These are phyloP conservation scores for Synanthedon andrenaeformis DNA, from an alignment of 2,888 invertebrate genomes.

Conservation along the genomic window DNA sequence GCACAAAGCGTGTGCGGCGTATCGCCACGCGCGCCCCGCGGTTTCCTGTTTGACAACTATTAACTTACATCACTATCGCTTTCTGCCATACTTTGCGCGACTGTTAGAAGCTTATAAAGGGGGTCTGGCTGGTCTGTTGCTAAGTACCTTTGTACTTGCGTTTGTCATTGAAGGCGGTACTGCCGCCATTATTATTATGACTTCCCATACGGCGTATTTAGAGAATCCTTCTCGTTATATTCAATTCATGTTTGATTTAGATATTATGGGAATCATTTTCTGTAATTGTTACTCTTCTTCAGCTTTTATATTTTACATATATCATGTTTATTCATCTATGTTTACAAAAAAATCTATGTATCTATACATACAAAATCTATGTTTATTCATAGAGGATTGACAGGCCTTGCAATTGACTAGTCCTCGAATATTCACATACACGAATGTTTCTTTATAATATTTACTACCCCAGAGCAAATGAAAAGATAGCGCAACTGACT, in stretches of 20 bases:
- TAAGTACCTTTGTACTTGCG: conserved; percentile 41
- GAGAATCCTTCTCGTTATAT: conserved; percentile 46
- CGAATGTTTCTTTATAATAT: too few relatives aligned
- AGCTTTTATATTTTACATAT: too few relatives aligned
- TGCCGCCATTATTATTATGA: conserved; percentile 51
- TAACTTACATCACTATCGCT: conserved; percentile 68
- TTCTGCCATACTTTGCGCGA: conserved; percentile 58
- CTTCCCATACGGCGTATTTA: conserved; percentile 39
- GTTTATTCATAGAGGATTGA: too few relatives aligned
- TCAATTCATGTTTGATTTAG: conserved; percentile 29
- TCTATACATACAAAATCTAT: too few relatives aligned
- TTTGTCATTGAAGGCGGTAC: conserved; percentile 50
- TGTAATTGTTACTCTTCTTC: conserved; percentile 1
- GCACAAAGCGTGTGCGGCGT: conserved; percentile 53
- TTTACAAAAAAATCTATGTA: too few relatives aligned
- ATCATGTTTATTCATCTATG: too few relatives aligned
- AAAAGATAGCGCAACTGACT: too few relatives aligned
- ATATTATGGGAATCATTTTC: conserved; percentile 21
- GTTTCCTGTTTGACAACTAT: conserved; percentile 70
- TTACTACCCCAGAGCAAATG: too few relatives aligned
- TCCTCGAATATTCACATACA: too few relatives aligned
- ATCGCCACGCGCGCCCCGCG: conserved; percentile 61
- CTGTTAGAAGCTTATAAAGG: conserved; percentile 62
- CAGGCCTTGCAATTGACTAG: too few relatives aligned
- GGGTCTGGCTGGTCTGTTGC: conserved; percentile 59